Evolutionary conservation across 1,140 invertebrate species (phyloP), one percentile per base, ranked within the genome.

Genomic region (Cephus cinctus): DNA sequence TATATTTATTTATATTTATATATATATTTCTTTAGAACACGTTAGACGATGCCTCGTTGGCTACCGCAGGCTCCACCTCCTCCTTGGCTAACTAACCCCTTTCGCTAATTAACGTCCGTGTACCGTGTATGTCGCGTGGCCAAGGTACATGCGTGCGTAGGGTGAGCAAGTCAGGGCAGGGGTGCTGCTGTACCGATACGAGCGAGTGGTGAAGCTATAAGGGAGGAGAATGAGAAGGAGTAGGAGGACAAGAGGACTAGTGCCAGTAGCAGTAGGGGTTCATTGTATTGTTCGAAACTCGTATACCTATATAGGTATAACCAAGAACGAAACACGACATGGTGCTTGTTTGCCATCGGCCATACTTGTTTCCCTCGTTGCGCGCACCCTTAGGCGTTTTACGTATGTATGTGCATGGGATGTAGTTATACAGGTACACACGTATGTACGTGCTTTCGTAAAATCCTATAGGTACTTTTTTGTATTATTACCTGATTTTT

Each of bases 21-120:
- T n/a, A n/a, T n/a, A n/a, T n/a, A n/a, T n/a, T n/a, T n/a, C n/a
- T n/a, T n/a, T n/a, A n/a, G n/a, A n/a, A n/a, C n/a, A n/a, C n/a
- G n/a, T n/a, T n/a, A n/a, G n/a, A n/a, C 20, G 32, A 45, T 18
- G 43, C 36, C 23, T 23, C 40, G 6, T n/a, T 3, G 11, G n/a
- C 11, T 54, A 45, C 51, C 14, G 43, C 34, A 41, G 47, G 44
- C 50, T 49, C 30, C 44, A 39, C 16, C 16, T 15, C 21, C 43
- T 31, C 69, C 65, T 66, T 65, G 57, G 59, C 58, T 63, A 69
- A 71, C 68, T 69, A 67, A 69, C 68, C 68, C 68, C 63, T 60
- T 69, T 65, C 59, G 63, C 61, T 71, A 71, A 71, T 71, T 69
- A 71, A 61, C 55, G 61, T 16, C 25, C n/a, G 47, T 52, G 47